A percentile compares a stretch with the other conserved stretches of the same genome.
phyloP scores from a whole-genome alignment of 2,113 vertebrate genomes.

The Halichoeres trimaculatus region DNA sequence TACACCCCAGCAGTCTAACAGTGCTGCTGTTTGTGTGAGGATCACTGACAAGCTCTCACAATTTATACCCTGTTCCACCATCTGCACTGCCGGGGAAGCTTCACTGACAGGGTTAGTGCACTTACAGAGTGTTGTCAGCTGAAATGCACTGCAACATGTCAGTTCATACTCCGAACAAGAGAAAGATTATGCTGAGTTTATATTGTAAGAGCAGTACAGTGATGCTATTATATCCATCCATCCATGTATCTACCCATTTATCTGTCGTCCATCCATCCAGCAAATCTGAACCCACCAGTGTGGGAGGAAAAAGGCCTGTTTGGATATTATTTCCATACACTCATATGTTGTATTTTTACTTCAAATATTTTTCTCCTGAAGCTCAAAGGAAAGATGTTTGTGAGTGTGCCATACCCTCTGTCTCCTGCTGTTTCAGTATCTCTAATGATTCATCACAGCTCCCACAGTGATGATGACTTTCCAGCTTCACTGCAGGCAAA shows the following conservation, averaged over 20 bases:
- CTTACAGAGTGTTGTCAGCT: conserved; percentile 39
- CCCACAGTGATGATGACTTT: not conserved
- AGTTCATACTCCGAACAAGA: conserved; percentile 28
- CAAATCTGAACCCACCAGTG: not conserved
- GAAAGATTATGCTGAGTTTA: conserved; percentile 22
- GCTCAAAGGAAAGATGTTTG: not conserved
- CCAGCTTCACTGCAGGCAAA: not conserved
- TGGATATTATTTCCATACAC: conserved; percentile 1
- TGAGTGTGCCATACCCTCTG: not conserved
- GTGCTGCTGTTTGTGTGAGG: conserved; percentile 35
- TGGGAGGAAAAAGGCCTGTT: not conserved
- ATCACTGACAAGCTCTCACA: conserved; percentile 52
- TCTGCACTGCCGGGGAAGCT: conserved; percentile 49
- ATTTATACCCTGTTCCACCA: conserved; percentile 52
- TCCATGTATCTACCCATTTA: not conserved
- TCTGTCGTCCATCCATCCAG: not conserved
- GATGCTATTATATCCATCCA: not conserved
- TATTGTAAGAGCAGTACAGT: not conserved
- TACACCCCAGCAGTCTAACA: conserved; percentile 10
- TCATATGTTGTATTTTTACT: not conserved
- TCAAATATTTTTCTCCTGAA: not conserved
- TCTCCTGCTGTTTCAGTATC: not conserved
- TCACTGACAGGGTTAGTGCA: conserved; percentile 43
- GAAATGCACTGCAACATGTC: conserved; percentile 53
- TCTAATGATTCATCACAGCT: not conserved